Base-by-base conservation (phyloP, 2,113 vertebrate species). In the Setophaga petechia region DNA sequence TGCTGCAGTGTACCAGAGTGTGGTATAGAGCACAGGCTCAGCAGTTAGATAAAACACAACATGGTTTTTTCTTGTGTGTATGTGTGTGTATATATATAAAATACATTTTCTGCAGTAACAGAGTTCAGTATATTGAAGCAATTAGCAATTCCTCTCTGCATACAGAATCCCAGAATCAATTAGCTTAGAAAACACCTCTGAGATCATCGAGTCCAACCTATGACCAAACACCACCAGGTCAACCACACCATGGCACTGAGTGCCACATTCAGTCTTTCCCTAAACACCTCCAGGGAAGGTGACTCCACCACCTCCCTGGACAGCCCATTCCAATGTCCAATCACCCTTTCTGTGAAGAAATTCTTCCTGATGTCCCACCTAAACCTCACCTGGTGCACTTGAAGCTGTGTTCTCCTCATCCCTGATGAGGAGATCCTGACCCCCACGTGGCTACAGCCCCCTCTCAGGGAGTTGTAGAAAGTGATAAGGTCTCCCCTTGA, bases 361-460 rank as follows among this genome's bases (percentile, higher is more conserved):
- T 41, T 66, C 43, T 5, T 57, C 30, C 24, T 49, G 2, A 66
- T 41, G 12, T 66, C 5, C 51, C 41, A 41, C 2, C 12, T 4
- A 31, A 67, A 21, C 61, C 31, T 41, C 15, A 3, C 30, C 43
- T 30, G 51, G 24, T 1, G 2, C 51, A 20, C 35, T 43, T 49
- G 61, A 35, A 24, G 30, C 52, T 57, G 15, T 33, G 59, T 41
- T 1, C 24, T 66, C 61, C 51, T 41, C 15, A 49, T 18, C 7
- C n/a, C 12, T 24, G 61, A 19, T 0, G 41, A 84, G n/a, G 41
- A 49, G 23, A 24, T 24, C 3, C 24, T 4, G 0, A 19, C 2
- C 23, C 1, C 28, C 23, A 3, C 8, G 5, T 6, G 1, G n/a
- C 59, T 57, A 5, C 19, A 41, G 1, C 2, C n/a, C 15, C 18